Evolutionary conservation across 1,140 invertebrate species (phyloP).

Genomic region (Spodoptera frugiperda): DNA sequence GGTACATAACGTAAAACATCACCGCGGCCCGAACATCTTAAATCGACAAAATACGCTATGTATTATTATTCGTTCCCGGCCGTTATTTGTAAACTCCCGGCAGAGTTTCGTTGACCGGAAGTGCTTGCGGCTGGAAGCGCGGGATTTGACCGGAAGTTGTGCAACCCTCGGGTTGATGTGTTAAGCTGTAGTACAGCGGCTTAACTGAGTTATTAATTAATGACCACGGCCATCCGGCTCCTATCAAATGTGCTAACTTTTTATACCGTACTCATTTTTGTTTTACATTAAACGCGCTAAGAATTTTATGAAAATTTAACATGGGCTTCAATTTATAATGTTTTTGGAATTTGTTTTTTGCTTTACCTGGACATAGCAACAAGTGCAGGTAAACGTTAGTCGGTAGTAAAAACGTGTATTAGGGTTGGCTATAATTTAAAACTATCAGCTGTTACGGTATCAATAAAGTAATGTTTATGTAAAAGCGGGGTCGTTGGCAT

Average conservation of each 20-base stretch:
- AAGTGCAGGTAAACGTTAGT: conserved; percentile 27
- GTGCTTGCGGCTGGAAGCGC: conserved; percentile 71
- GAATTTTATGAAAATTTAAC: conserved; percentile 44
- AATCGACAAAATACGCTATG: conserved; percentile 24
- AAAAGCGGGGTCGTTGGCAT: conserved; percentile 63
- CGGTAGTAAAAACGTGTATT: not conserved
- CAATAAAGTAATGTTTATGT: conserved; percentile 48
- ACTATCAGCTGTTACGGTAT: conserved; percentile 58
- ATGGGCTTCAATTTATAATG: conserved; percentile 39
- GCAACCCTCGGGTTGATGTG: conserved; percentile 71
- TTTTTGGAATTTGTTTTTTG: conserved; percentile 23
- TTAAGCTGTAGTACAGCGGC: conserved; percentile 72
- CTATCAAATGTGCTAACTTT: conserved; percentile 63
- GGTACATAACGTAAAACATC: not conserved
- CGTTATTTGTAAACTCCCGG: conserved; percentile 59
- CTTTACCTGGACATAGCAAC: conserved; percentile 34
- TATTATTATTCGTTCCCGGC: conserved; percentile 31
- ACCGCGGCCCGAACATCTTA: not conserved
- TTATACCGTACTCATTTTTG: conserved; percentile 55
- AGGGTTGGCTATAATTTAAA: conserved; percentile 34
- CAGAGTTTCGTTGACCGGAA: conserved; percentile 76
- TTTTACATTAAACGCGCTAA: conserved; percentile 27
- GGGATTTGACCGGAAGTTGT: conserved; percentile 81
- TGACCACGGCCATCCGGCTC: conserved; percentile 66
- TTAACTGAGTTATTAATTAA: conserved; percentile 83